Conservation (phyloP, 2,797 vertebrate genomes). For the Lacerta viridis region DNA sequence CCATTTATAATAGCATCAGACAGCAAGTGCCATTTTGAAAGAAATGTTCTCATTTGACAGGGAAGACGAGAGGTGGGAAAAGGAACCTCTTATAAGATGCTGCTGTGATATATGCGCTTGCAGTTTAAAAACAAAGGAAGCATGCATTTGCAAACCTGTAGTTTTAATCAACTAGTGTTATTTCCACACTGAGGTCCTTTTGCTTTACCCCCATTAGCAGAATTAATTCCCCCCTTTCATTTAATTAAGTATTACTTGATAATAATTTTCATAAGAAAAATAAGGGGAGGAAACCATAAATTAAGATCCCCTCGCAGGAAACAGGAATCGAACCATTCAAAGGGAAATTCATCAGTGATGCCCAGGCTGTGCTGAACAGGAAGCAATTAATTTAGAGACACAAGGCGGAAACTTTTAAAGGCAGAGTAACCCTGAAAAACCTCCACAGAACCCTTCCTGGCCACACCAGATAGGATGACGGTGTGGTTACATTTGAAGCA, state of each 20-base stretch:
- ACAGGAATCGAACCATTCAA: background rate
- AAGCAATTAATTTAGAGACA: background rate
- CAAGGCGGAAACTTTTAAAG: background rate
- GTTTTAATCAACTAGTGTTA: background rate
- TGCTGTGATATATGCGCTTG: no score
- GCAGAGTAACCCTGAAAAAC: background rate
- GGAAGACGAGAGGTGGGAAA: background rate
- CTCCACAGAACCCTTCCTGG: background rate
- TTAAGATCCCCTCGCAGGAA: background rate
- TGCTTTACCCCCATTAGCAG: no score
- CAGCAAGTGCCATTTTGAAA: background rate
- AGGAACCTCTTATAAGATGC: background rate
- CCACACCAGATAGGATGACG: background rate
- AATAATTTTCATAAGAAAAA: background rate
- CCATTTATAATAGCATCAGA: background rate
- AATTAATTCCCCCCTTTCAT: background rate
- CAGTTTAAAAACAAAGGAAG: background rate
- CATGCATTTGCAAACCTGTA: background rate
- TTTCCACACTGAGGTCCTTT: background rate
- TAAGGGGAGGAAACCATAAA: background rate
- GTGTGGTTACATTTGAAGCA: background rate
- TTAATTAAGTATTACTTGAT: no score
- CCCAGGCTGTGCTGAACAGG: no score
- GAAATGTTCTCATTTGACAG: background rate
- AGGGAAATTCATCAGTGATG: background rate